These are phyloP conservation scores for Australoheros facetus DNA, from an alignment of 2,797 vertebrate species.

Conservation along the genomic window DNA sequence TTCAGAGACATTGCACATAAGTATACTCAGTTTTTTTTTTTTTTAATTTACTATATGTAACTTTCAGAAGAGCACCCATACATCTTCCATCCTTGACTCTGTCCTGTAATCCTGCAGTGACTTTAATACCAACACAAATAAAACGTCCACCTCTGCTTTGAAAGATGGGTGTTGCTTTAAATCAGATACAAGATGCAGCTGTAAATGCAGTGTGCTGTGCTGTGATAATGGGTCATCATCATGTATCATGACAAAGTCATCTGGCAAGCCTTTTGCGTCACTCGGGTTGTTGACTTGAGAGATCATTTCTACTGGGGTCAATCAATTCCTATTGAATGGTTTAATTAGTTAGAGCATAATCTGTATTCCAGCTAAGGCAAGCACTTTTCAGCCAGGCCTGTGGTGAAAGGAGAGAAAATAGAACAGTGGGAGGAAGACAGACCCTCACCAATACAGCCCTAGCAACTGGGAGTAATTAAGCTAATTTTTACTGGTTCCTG, in stretches of 20 bases:
- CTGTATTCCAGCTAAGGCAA: constrained; percentile 57
- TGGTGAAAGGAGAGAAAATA: constrained; percentile 16
- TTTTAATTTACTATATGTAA: constrained; percentile 35
- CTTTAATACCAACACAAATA: constrained; percentile 34
- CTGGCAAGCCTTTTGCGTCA: constrained; percentile 24
- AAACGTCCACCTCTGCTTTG: constrained; percentile 7
- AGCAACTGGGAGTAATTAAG: constrained; percentile 53
- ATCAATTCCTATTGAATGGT: constrained; percentile 65
- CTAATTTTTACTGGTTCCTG: background rate
- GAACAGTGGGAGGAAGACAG: constrained; percentile 27
- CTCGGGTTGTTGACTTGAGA: constrained; percentile 46
- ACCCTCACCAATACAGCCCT: constrained; percentile 30
- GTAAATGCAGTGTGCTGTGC: constrained; percentile 23
- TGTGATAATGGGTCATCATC: constrained; percentile 48
- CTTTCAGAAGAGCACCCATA: constrained; percentile 3
- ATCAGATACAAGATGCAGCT: constrained; percentile 20
- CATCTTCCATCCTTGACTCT: constrained; percentile 8
- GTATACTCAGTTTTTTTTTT: background rate
- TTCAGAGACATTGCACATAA: background rate
- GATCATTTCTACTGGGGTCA: constrained; percentile 52
- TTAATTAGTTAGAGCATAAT: constrained; percentile 70
- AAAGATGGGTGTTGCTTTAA: background rate
- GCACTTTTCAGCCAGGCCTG: constrained; percentile 57
- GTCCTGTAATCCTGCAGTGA: constrained; percentile 24
- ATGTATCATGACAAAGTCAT: constrained; percentile 34